phyloP scores from a whole-genome alignment of 2,888 invertebrate species.

The Argyresthia goedartella region DNA sequence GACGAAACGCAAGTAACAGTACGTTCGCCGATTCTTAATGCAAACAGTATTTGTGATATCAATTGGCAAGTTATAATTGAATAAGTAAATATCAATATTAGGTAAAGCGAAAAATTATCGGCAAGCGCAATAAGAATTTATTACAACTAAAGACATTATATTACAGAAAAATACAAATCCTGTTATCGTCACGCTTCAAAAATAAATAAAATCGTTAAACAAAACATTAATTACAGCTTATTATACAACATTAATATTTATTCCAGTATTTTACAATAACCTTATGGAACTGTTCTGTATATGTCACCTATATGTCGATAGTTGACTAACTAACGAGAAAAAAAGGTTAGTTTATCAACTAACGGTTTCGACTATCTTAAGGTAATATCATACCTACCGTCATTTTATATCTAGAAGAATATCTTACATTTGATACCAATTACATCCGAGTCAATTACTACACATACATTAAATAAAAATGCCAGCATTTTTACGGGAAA shows the following conservation, averaged over 20 bases:
- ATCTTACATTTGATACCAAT: neutral
- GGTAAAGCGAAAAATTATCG: slow-evolving; percentile 34
- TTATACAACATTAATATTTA: neutral
- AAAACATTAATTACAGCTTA: neutral
- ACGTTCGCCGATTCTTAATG: slow-evolving; percentile 7
- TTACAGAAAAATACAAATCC: slow-evolving; percentile 14
- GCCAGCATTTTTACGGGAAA: neutral
- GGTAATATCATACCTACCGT: slow-evolving; percentile 21
- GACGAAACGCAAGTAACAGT: neutral
- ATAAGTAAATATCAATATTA: neutral
- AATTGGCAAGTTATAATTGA: slow-evolving; percentile 40
- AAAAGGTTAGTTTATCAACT: no score
- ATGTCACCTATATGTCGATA: no score
- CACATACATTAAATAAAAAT: neutral
- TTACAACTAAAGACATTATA: slow-evolving; percentile 34
- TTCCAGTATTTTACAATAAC: neutral
- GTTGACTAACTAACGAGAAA: no score
- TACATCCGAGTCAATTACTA: neutral
- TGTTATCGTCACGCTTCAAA: neutral
- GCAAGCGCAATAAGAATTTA: slow-evolving; percentile 43
- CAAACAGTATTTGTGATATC: slow-evolving; percentile 35
- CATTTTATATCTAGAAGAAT: slow-evolving; percentile 9
- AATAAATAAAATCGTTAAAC: neutral
- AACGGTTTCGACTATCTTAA: no score
- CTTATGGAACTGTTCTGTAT: slow-evolving; percentile 21